Base-by-base conservation (phyloP, 35 echinoderm and acorn worm species). In the Acanthaster planci region DNA sequence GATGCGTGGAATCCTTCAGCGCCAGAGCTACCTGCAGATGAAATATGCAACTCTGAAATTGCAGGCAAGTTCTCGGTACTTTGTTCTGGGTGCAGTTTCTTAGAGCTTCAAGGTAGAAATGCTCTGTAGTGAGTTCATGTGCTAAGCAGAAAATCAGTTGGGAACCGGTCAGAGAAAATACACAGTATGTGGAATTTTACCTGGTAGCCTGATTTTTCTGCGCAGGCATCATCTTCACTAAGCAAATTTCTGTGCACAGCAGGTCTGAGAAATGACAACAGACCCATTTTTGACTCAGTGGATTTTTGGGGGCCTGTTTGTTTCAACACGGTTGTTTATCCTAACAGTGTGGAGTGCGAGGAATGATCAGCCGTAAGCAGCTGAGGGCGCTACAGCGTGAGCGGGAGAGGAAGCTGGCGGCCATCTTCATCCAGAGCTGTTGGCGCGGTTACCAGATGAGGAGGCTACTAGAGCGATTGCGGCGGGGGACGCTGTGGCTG, bases 1-100 rank as follows among this genome's bases (percentile, higher is more conserved):
- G 96, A 87, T 94, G 68, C 75, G 89, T 40, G 92, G 91, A 37
- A 78, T 94, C 23, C 78, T 99, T 14, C 85, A 90, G n/a, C 84
- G 92, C 55, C 82, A 89, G 26, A 34, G 92, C 38, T 99, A 94
- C 86, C 77, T 88, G 3, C 85, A 94, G 68, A 78, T 84, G 42
- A 86, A 55, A 38, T 83, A 86, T 16, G 82, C 82, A 32, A 92
- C 88, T 57, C 78, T 99, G 54, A 90, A 58, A 84, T 40, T 99
- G 72, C 96, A 99, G 89, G 96, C 94, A 87, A 47, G 81, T 21
- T 77, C 27, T 47, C 12, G 42, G 12, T 47, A 47, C 4, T n/a
- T n/a, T n/a, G n/a, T n/a, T n/a, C n/a, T n/a, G n/a, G n/a, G n/a
- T n/a, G n/a, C n/a, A n/a, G n/a, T n/a, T n/a, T n/a, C n/a, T n/a